Evolutionary conservation across 2,113 vertebrate species (phyloP).

Genomic region (Siphamia tubifer): DNA sequence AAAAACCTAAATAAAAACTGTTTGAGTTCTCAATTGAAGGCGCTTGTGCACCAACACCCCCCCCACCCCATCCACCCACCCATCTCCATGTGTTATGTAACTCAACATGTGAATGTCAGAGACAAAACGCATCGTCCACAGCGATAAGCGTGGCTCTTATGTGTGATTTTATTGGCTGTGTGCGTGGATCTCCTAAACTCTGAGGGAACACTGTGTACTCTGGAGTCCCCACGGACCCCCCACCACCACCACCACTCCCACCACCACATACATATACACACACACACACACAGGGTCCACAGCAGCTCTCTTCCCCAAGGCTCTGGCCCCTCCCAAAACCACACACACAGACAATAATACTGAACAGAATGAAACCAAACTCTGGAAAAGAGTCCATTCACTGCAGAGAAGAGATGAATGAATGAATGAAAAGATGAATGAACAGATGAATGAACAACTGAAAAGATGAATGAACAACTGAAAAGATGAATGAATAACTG

Average conservation of each 20-base stretch:
- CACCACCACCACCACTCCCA: not conserved
- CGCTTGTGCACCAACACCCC: conserved; percentile 63
- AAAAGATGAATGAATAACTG: too few relatives aligned
- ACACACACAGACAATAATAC: too few relatives aligned
- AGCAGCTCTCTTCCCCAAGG: too few relatives aligned
- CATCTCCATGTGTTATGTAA: conserved; percentile 67
- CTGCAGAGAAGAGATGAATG: conserved; percentile 56
- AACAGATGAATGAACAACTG: too few relatives aligned
- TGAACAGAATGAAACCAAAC: too few relatives aligned
- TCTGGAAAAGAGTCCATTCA: too few relatives aligned
- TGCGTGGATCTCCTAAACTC: conserved; percentile 28
- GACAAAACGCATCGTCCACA: conserved; percentile 38
- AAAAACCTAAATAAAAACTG: conserved; percentile 22
- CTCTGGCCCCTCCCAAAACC: too few relatives aligned
- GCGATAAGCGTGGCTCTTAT: too few relatives aligned
- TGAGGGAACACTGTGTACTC: conserved; percentile 59
- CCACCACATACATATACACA: not conserved
- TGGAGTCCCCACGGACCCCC: conserved; percentile 40
- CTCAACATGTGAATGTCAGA: conserved; percentile 72
- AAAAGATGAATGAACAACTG: too few relatives aligned
- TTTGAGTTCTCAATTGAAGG: conserved; percentile 54
- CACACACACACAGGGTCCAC: not conserved
- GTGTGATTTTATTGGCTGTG: conserved; percentile 17
- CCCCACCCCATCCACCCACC: not conserved
- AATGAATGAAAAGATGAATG: too few relatives aligned